phyloP scores from a whole-genome alignment of 2,888 invertebrate genomes.

The Lutraria lutraria region DNA sequence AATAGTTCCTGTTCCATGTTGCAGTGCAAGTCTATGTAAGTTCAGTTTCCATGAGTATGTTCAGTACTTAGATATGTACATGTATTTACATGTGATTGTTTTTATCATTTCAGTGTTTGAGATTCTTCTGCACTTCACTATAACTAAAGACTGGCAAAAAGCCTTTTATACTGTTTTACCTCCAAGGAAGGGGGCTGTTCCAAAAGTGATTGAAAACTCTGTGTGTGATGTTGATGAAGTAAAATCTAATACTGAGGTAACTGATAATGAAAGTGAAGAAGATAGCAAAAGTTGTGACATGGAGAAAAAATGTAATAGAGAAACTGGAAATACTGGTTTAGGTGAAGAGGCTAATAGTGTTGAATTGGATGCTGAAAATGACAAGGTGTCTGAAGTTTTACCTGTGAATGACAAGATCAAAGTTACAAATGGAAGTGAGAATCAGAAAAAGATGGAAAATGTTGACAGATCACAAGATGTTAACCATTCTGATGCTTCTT shows the following conservation, averaged over 20 bases:
- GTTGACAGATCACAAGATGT: not conserved
- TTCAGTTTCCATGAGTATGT: too few species aligned
- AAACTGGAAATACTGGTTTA: not conserved
- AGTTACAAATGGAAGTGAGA: not conserved
- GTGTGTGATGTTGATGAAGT: not conserved
- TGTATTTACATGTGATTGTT: not conserved
- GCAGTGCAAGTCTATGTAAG: too few species aligned
- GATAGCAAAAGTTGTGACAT: not conserved
- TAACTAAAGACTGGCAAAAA: slow-evolving; percentile 86
- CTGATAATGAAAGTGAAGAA: not conserved
- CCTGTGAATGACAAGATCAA: not conserved
- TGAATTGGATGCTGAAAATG: not conserved
- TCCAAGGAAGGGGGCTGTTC: slow-evolving; percentile 82
- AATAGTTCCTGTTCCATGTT: too few species aligned
- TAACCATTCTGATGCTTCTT: not conserved
- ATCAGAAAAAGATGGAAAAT: not conserved
- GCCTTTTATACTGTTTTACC: slow-evolving; percentile 86
- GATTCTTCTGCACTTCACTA: slow-evolving; percentile 87
- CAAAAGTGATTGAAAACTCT: slow-evolving; percentile 19
- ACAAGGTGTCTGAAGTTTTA: not conserved
- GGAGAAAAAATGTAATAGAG: not conserved
- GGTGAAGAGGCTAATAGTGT: not conserved
- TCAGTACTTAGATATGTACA: too few species aligned
- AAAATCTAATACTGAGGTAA: not conserved
- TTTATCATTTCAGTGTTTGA: slow-evolving; percentile 86